These are phyloP conservation scores for Andrena chrysosceles DNA, from an alignment of 2,888 invertebrate genomes.

Conservation along the genomic window DNA sequence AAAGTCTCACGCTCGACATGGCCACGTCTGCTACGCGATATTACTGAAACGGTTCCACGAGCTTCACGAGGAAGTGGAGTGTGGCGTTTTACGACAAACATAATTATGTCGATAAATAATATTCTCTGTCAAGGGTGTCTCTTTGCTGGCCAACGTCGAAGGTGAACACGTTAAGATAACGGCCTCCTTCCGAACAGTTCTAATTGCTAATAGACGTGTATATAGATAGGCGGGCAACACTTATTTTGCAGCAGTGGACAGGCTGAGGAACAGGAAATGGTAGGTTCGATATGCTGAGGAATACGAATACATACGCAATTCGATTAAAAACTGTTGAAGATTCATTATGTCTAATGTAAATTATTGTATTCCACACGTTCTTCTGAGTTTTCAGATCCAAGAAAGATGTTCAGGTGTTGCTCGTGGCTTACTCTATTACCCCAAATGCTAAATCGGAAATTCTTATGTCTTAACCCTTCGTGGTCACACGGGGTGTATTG, in stretches of 20 bases:
- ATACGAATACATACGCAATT: too few species aligned
- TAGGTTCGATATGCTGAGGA: too few species aligned
- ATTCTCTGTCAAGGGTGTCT: not conserved
- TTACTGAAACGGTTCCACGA: not conserved
- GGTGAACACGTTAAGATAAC: constrained; percentile 10
- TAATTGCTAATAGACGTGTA: not conserved
- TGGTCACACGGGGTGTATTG: too few species aligned
- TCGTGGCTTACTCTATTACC: too few species aligned
- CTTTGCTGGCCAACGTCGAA: not conserved
- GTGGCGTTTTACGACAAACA: not conserved
- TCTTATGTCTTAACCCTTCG: too few species aligned
- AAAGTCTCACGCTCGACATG: constrained; percentile 13
- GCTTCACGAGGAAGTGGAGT: not conserved
- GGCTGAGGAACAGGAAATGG: not conserved
- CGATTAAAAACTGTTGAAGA: too few species aligned
- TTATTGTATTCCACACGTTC: too few species aligned
- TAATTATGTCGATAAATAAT: not conserved
- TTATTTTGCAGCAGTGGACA: too few species aligned
- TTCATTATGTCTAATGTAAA: too few species aligned
- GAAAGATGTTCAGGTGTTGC: too few species aligned
- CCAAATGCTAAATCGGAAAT: too few species aligned
- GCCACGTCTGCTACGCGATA: not conserved
- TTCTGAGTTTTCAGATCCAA: too few species aligned
- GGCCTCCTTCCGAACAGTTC: not conserved
- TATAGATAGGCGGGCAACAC: not conserved